Evolutionary conservation across 2,797 vertebrate species (phyloP), one percentile per base, ranked within the genome.

Genomic region (Silurus lanzhouensis): DNA sequence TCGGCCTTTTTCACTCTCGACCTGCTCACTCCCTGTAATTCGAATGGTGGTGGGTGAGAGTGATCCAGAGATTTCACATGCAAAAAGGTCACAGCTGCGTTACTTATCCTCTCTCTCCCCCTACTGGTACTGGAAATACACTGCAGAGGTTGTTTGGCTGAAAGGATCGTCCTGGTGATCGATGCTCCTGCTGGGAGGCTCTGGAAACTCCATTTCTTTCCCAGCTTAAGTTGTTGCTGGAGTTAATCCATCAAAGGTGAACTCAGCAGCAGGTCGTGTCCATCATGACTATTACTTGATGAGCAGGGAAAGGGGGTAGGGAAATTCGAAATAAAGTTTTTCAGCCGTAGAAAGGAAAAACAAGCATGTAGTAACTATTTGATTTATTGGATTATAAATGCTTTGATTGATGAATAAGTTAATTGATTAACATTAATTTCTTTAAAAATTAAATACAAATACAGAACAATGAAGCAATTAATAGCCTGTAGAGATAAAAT

Each of bases 31-130:
- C 74, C 71, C 46, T 46, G 67, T 60, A 67, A 83, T 87, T 80
- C 76, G 20, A 61, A 64, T 74, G 27, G 57, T 25, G 12, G 27
- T 5, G 66, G 38, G 25, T 46, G 52, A 15, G 64, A 75, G 38
- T 46, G 12, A 25, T 61, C 72, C 25, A 15, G 52, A 52, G 31
- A 48, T 6, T 25, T 71, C 20, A 25, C 22, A 3, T 14, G 17
- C 19, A 55, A 48, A 8, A 89, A 91, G 93, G 95, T 94, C 94
- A 94, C 90, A 92, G 93, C 91, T 93, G 66, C 93, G 95, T 94
- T 93, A 92, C 93, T 95, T 92, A 95, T 95, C 94, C 94, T 95
- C 93, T 95, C 92, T 95, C 95, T 92, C 94, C 95, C 94, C 95
- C 96, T 96, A 92, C 95, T 95, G 96, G 94, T 94, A 92, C 81